Conservation (phyloP, 2,113 vertebrate species). For the Sapajus apella region DNA sequence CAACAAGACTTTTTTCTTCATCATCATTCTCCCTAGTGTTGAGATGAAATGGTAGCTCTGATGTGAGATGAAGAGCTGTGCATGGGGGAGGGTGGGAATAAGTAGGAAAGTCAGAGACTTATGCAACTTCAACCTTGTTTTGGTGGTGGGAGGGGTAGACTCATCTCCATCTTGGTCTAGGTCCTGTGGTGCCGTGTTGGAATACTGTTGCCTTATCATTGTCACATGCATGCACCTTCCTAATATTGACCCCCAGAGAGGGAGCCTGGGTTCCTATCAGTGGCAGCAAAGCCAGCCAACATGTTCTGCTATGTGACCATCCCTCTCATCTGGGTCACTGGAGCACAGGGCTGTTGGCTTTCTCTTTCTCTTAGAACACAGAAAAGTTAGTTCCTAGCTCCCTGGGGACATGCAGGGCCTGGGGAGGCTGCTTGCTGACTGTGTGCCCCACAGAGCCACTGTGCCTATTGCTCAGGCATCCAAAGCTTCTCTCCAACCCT, state of each 20-base stretch:
- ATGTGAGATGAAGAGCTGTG: too few species aligned
- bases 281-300: not conserved
- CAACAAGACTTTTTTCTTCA: too few species aligned
- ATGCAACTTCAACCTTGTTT: not conserved
- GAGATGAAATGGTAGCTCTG: not conserved
- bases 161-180: too few species aligned
- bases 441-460: not conserved
- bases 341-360: not conserved
- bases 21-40: not conserved
- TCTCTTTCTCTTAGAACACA: not conserved
- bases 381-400: not conserved
- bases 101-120: not conserved
- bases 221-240: not conserved
- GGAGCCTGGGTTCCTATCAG: too few species aligned
- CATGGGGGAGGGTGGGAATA: fast-evolving
- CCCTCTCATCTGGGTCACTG: not conserved
- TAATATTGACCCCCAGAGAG: not conserved
- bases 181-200: not conserved
- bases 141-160: not conserved
- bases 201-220: too few species aligned
- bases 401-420: not conserved
- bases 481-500: not conserved
- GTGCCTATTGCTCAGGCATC: too few species aligned
- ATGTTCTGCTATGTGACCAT: not conserved
- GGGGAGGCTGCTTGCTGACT: not conserved